Evolutionary conservation across 2,113 vertebrate genomes (phyloP), one percentile per base, ranked within the genome.

Genomic region (Tupaia chinensis): DNA sequence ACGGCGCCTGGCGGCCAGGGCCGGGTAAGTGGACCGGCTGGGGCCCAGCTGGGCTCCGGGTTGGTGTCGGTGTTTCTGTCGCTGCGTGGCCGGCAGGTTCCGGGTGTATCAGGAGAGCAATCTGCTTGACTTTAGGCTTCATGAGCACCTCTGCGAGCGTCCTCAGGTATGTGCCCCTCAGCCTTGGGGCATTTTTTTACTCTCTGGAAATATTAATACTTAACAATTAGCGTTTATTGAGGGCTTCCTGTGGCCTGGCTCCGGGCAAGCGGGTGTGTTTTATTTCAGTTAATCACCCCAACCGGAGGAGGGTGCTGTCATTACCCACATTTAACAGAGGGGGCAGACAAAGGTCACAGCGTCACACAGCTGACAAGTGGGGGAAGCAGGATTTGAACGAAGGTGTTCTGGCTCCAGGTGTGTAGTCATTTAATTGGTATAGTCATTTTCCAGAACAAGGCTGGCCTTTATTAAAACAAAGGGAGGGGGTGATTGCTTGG

Each of bases 271-370:
- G 66, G 27, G 10, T 61, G 22, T 77, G 78, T 88, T 91, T 94
- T 89, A 73, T 92, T n/a, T 95, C 58, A 34, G 29, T 32, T 70
- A 25, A 78, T 90, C 68, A 74, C 6, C 7, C 53, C 27, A 65
- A 60, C 73, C 70, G 60, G 23, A 1, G 19, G 78, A 85, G 56
- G 79, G 69, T 72, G 69, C 32, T 61, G 0, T 95, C 74, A 56
- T 65, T 80, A 65, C 79, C 73, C 66, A 19, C 60, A 25, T 94
- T 94, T 95, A 88, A 79, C 61, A 5, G 44, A 82, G 54, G 96
- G 84, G 95, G 44, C 88, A 27, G 12, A 7, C 69, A 78, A 82
- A 96, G 95, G 97, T 95, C 95, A 94, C 27, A 65, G 73, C 68
- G 73, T 65, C 70, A 83, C 58, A 17, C 13, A 66, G 53, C 77